phyloP scores from a whole-genome alignment of 2,113 vertebrate genomes.

The Lepisosteus oculatus region DNA sequence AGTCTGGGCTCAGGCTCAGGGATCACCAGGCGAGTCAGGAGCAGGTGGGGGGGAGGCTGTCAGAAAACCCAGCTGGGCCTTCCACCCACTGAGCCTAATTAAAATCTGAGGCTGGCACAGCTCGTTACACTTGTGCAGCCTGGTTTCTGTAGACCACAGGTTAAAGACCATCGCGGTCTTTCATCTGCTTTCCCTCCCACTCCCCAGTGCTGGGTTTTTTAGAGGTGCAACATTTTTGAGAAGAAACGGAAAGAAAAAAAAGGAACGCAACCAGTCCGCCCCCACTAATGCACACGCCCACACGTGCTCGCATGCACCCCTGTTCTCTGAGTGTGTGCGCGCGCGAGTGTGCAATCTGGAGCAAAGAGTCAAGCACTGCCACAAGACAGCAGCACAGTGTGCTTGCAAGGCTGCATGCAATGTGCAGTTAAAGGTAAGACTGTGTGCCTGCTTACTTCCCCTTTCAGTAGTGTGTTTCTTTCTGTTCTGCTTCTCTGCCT shows the following conservation, averaged over 20 bases:
- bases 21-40: not conserved
- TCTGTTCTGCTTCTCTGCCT: conserved; percentile 34
- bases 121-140: not conserved
- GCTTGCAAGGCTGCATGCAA: conserved; percentile 21
- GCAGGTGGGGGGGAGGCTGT: not conserved
- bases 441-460: conserved; percentile 46
- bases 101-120: not conserved
- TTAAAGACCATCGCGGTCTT: not conserved
- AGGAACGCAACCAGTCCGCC: not conserved
- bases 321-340: conserved; percentile 46
- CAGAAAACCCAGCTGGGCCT: not conserved
- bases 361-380: conserved; percentile 51
- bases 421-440: conserved; percentile 45
- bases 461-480: conserved; percentile 21
- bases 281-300: conserved; percentile 35
- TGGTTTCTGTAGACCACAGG: not conserved
- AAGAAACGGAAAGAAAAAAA: not conserved
- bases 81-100: not conserved
- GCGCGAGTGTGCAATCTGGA: conserved; percentile 37
- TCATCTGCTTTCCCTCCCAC: conserved; percentile 2
- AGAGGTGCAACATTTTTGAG: conserved; percentile 7
- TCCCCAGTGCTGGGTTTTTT: not conserved
- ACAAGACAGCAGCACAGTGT: conserved; percentile 35
- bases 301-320: conserved; percentile 32
- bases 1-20: conserved; percentile 13